A percentile compares a stretch with the other conserved stretches of the same genome.
Conservation (phyloP, 2,888 invertebrate genomes). For the Acrocera orbiculus region DNA sequence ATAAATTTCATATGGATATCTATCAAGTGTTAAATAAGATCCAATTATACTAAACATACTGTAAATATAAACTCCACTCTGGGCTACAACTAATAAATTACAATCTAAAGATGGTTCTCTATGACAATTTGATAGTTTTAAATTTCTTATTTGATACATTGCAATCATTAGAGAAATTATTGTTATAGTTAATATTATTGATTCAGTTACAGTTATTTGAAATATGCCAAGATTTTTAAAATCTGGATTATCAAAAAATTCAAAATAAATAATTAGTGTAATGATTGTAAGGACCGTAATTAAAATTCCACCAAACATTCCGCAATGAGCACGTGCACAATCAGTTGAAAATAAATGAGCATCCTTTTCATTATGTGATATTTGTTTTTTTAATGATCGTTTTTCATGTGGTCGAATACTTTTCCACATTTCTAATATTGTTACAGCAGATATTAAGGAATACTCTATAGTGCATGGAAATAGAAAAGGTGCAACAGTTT, state of each 20-base stretch:
- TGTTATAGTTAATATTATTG: slow-evolving; percentile 44
- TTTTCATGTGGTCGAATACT: slow-evolving; percentile 46
- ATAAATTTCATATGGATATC: slow-evolving; percentile 34
- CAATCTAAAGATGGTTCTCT: slow-evolving; percentile 38
- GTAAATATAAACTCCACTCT: slow-evolving; percentile 66
- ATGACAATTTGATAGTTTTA: slow-evolving; percentile 39
- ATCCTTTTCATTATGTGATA: slow-evolving; percentile 13
- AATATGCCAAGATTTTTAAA: slow-evolving; percentile 42
- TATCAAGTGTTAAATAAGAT: slow-evolving; percentile 43
- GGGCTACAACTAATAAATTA: slow-evolving; percentile 58
- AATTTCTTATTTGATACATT: slow-evolving; percentile 41
- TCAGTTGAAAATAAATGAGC: slow-evolving; percentile 49
- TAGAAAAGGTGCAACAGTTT: slow-evolving; percentile 49
- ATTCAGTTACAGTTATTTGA: slow-evolving; percentile 50
- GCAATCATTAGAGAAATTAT: slow-evolving; percentile 40
- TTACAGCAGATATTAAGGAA: slow-evolving; percentile 66
- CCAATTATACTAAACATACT: slow-evolving; percentile 66
- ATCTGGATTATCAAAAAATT: slow-evolving; percentile 31
- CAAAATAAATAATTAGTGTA: slow-evolving; percentile 67
- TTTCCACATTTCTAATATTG: slow-evolving; percentile 72
- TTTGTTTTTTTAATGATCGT: slow-evolving; percentile 1
- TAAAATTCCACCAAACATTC: slow-evolving; percentile 48
- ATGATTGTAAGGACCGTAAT: slow-evolving; percentile 60
- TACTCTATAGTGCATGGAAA: slow-evolving; percentile 73
- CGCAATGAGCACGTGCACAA: slow-evolving; percentile 57